A percentile compares a stretch with the other conserved stretches of the same genome.
These are phyloP conservation scores for Sebastolobus altivelis DNA, from an alignment of 2,797 vertebrate species.

Conservation along the genomic window DNA sequence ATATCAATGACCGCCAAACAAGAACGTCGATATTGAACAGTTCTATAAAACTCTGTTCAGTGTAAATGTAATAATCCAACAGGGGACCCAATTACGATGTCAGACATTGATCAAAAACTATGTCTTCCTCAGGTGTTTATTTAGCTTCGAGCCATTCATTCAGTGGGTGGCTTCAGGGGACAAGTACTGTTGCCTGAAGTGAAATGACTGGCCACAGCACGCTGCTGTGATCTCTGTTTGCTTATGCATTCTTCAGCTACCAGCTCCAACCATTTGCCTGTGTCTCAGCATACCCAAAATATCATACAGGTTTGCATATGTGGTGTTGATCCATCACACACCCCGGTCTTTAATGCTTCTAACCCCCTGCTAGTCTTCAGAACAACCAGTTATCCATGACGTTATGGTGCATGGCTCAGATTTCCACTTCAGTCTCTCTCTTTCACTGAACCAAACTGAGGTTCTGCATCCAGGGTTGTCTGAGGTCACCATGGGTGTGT, in stretches of 20 bases:
- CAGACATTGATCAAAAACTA: not conserved
- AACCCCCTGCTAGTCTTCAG: conserved; percentile 17
- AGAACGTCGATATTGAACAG: not conserved
- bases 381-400: conserved; percentile 24
- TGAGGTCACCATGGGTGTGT: conserved; percentile 8
- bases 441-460: not conserved
- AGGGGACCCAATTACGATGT: not conserved
- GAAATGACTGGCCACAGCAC: too few species aligned
- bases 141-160: not conserved
- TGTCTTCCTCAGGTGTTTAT: not conserved
- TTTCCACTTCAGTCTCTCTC: not conserved
- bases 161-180: not conserved
- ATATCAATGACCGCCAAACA: not conserved
- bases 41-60: not conserved
- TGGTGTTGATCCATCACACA: conserved; percentile 22
- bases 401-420: not conserved
- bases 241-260: not conserved
- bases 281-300: conserved; percentile 10
- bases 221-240: not conserved
- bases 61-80: conserved; percentile 1
- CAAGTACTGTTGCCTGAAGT: not conserved
- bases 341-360: conserved; percentile 18
- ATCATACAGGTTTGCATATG: not conserved
- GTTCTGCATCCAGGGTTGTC: not conserved
- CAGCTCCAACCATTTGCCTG: not conserved